phyloP scores from a whole-genome alignment of 2,888 invertebrate genomes.

The Hirtodrosophila trivittata region DNA sequence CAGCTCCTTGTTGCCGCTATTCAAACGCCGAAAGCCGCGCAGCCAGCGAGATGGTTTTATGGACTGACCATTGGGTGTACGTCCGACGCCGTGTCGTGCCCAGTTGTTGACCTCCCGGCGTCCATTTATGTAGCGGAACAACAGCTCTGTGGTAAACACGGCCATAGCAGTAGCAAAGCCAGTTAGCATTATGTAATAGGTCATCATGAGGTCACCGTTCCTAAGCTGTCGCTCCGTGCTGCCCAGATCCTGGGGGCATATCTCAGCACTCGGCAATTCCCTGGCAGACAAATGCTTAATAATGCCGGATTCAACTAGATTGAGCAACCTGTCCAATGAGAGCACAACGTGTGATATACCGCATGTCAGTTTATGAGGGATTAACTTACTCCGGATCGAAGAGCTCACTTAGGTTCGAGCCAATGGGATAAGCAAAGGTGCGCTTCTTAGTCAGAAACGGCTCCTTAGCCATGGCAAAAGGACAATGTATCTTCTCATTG shows the following conservation, averaged over 20 bases:
- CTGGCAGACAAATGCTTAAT: conserved; percentile 87
- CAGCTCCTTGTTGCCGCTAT: conserved; percentile 53
- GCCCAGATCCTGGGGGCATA: conserved; percentile 92
- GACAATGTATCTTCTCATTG: conserved; percentile 88
- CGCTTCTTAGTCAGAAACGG: conserved; percentile 88
- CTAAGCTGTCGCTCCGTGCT: conserved; percentile 91
- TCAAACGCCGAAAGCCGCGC: conserved; percentile 42
- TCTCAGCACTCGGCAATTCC: conserved; percentile 89
- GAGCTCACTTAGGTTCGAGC: conserved; percentile 86
- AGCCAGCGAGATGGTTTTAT: conserved; percentile 71
- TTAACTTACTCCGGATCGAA: conserved; percentile 89
- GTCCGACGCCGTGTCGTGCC: conserved; percentile 74
- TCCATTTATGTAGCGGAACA: conserved; percentile 80
- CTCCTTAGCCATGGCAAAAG: conserved; percentile 90
- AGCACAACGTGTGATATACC: not conserved
- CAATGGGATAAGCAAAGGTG: conserved; percentile 89
- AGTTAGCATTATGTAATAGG: conserved; percentile 89
- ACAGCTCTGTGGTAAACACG: conserved; percentile 88
- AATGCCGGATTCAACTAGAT: conserved; percentile 90
- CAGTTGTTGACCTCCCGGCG: conserved; percentile 68
- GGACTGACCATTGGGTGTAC: conserved; percentile 74
- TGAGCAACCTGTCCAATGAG: conserved; percentile 86
- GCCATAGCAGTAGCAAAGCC: conserved; percentile 88
- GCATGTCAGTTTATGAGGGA: no score
- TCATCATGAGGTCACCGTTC: conserved; percentile 91